Base-by-base conservation (phyloP, 1,140 invertebrate species). In the Idris sp. region DNA sequence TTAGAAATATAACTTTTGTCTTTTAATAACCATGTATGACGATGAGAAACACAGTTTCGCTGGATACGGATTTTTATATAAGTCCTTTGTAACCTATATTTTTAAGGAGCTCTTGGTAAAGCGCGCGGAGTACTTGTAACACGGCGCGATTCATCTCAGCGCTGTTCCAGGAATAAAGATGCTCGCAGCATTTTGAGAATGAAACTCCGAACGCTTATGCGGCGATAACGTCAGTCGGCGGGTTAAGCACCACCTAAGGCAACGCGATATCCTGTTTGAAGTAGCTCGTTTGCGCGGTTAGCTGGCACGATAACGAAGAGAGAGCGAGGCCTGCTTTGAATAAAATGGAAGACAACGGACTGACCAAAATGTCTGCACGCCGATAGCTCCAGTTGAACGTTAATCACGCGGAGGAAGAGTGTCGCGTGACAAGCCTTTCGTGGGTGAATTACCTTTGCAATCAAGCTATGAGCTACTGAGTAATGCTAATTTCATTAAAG, bases 341-440 rank as follows among this genome's bases (percentile, higher is more conserved):
- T 59, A 68, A 58, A 59, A 51, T 51, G 36, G 36, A 41, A 67
- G 41, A 48, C 68, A 71, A 53, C 40, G 26, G 22, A 54, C 48
- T 41, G 40, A 58, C 64, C 64, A 41, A 68, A 68, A 58, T 58
- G 68, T 62, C 26, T 13, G 38, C 19, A 25, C 4, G 10, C 6
- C 43, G 35, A 58, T 73, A 73, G 46, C 46, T 53, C 62, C 2
- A 14, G 65, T 33, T 44, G 59, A 58, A 61, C 44, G 51, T 75
- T 75, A 75, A 75, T 75, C 51, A 69, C 59, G 64, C 43, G 59
- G 64, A 75, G 64, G 46, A 46, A 48, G n/a, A n/a, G 71, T 74
- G 64, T 75, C 64, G 38, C 64, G 73, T 75, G 56, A 69, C 58
- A 65, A 41, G 51, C 36, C 38, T 44, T 19, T 56, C 33, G 8